phyloP scores from a whole-genome alignment of 1,140 invertebrate genomes.

The Orchesella cincta region DNA sequence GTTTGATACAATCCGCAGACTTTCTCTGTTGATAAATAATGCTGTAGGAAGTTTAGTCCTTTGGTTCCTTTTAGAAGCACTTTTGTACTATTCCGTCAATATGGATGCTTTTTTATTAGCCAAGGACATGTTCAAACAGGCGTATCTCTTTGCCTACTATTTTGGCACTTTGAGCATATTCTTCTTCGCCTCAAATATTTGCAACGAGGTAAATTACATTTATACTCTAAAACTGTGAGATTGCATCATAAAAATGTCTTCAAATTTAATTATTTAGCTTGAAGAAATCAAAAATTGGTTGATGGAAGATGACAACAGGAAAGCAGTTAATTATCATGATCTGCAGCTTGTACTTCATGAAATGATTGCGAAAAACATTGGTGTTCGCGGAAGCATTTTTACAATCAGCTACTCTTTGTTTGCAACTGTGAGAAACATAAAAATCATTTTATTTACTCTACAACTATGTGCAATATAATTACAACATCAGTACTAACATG shows the following conservation, averaged over 20 bases:
- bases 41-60: background rate
- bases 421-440: background rate
- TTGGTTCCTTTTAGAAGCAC: background rate
- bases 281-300: background rate
- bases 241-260: background rate
- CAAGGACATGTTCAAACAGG: background rate
- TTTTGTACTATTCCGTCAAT: slow-evolving; percentile 11
- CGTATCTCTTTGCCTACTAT: background rate
- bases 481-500: background rate
- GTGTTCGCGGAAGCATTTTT: slow-evolving; percentile 9
- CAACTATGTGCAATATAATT: background rate
- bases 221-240: background rate
- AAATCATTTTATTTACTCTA: background rate
- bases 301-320: background rate
- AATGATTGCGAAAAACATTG: background rate
- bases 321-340: background rate
- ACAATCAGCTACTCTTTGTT: background rate
- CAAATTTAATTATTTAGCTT: background rate
- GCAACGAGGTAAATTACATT: background rate
- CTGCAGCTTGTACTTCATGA: background rate
- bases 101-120: slow-evolving; percentile 3
- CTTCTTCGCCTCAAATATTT: background rate
- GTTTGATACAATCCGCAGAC: background rate
- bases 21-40: background rate
- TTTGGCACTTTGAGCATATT: background rate